These are phyloP conservation scores for Otus sunia DNA, from an alignment of 2,113 vertebrate species.

Conservation along the genomic window DNA sequence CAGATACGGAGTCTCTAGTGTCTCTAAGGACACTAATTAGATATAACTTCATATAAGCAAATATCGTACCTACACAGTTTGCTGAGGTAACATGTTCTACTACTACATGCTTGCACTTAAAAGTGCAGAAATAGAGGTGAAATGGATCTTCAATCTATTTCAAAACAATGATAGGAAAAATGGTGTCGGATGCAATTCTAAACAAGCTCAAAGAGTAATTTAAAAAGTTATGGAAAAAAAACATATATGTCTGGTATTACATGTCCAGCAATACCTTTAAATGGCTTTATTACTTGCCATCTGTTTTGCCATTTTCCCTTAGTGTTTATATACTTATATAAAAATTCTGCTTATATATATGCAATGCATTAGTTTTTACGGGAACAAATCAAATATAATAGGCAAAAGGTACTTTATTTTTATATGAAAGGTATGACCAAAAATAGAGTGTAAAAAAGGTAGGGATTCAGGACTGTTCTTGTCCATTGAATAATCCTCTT, in stretches of 20 bases:
- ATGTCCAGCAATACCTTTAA: not conserved
- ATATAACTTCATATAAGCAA: not conserved
- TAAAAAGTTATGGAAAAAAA: not conserved
- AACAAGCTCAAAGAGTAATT: not conserved
- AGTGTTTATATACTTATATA: conserved; percentile 34
- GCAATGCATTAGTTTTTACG: conserved; percentile 12
- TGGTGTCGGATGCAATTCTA: not conserved
- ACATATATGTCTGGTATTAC: not conserved
- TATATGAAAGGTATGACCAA: conserved; percentile 29
- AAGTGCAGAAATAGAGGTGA: not conserved
- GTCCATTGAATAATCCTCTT: conserved; percentile 39
- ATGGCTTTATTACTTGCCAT: not conserved
- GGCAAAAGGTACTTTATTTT: conserved; percentile 39
- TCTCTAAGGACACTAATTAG: not conserved
- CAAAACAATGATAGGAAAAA: not conserved
- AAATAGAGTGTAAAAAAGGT: conserved; percentile 28
- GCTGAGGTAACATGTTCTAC: not conserved
- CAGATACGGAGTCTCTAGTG: not conserved
- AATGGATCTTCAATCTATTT: not conserved
- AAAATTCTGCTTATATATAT: conserved; percentile 26
- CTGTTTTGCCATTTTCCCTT: conserved; percentile 29
- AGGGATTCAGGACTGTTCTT: not conserved
- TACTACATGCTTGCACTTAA: not conserved
- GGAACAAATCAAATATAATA: conserved; percentile 18
- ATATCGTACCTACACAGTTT: not conserved